A percentile compares a stretch with the other conserved stretches of the same genome.
Evolutionary conservation across 2,797 vertebrate species (phyloP).

Genomic region (Mus spretus): DNA sequence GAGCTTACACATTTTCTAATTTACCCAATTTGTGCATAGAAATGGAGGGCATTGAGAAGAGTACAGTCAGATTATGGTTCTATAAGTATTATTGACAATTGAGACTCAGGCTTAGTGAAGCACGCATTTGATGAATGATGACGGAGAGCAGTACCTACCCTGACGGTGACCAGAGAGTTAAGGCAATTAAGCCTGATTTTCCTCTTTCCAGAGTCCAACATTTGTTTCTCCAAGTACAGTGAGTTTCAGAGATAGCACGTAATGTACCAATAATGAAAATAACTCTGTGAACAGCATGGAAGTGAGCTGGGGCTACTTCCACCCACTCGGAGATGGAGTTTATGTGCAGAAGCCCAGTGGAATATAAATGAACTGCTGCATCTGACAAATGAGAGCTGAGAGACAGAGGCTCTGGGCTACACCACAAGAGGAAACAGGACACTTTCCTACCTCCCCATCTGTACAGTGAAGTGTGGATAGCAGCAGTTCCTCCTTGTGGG

Average conservation of each 20-base stretch:
- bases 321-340: conserved; percentile 79
- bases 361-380: conserved; percentile 78
- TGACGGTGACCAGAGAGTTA: conserved; percentile 1
- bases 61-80: background rate
- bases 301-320: conserved; percentile 82
- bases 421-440: conserved; percentile 28
- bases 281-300: conserved; percentile 84
- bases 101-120: background rate
- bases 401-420: conserved; percentile 37
- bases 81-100: background rate
- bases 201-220: conserved; percentile 70
- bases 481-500: background rate
- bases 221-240: conserved; percentile 77
- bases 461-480: background rate
- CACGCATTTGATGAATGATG: background rate
- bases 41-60: background rate
- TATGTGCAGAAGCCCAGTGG: conserved; percentile 76
- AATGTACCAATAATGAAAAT: conserved; percentile 84
- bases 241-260: conserved; percentile 81
- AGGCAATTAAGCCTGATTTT: conserved; percentile 56
- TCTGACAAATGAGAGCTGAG: conserved; percentile 59
- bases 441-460: background rate
- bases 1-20: background rate
- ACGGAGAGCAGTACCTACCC: background rate
- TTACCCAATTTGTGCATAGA: background rate